These are phyloP conservation scores for Musca domestica DNA, from an alignment of 1,140 invertebrate genomes.

Conservation along the genomic window DNA sequence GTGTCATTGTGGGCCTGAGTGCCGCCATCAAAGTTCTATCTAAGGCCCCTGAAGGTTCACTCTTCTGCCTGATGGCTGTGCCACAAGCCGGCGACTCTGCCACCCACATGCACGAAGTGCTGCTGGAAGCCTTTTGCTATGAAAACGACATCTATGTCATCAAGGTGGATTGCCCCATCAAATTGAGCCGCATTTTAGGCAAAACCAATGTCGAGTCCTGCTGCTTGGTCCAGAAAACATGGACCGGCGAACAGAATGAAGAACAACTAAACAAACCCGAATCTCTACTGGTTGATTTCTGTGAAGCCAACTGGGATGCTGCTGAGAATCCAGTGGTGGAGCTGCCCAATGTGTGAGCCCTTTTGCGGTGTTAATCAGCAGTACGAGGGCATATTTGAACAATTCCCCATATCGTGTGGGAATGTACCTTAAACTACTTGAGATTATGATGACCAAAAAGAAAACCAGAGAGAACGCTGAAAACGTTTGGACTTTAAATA, in stretches of 20 bases:
- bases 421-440: background rate
- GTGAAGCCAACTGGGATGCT: conserved; percentile 59
- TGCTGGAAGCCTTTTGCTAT: conserved; percentile 68
- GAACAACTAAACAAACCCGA: conserved; percentile 56
- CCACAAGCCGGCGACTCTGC: conserved; percentile 62
- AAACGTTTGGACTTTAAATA: conserved; percentile 6
- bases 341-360: conserved; percentile 58
- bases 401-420: background rate
- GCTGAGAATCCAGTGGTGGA: conserved; percentile 58
- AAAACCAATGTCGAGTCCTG: conserved; percentile 55
- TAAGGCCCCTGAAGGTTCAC: conserved; percentile 59
- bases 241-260: conserved; percentile 54
- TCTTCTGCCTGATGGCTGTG: conserved; percentile 64
- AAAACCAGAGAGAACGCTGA: background rate
- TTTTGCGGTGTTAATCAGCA: background rate
- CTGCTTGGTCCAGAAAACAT: conserved; percentile 58
- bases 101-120: conserved; percentile 67
- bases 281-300: conserved; percentile 58
- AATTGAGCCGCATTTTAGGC: conserved; percentile 57
- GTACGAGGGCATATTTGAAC: background rate
- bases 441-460: background rate
- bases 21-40: conserved; percentile 63
- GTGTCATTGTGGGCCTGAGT: conserved; percentile 62
- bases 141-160: conserved; percentile 69
- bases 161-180: conserved; percentile 61